A percentile compares a stretch with the other conserved stretches of the same genome.
Evolutionary conservation across 2,113 vertebrate species (phyloP).

Genomic region (Leucoraja erinaceus): DNA sequence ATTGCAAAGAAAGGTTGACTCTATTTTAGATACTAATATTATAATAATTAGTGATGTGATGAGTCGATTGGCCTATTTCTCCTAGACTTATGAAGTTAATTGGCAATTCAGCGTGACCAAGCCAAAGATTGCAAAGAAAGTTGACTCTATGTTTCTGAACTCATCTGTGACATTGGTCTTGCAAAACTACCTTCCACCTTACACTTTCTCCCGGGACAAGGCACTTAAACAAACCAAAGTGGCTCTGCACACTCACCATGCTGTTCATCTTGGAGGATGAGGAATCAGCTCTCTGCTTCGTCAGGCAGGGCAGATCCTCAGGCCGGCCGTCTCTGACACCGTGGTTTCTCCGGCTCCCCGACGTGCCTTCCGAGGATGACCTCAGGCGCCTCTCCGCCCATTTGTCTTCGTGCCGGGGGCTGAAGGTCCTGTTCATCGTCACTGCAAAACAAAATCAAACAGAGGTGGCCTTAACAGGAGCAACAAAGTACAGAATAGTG

Average conservation of each 20-base stretch:
- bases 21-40: no score
- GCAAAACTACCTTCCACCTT: not conserved
- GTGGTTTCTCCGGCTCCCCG: conserved; percentile 72
- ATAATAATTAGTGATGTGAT: no score
- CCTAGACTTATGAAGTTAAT: no score
- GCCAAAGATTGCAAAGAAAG: no score
- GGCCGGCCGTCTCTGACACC: conserved; percentile 71
- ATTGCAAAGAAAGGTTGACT: no score
- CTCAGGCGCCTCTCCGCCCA: conserved; percentile 78
- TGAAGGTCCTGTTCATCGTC: conserved; percentile 45
- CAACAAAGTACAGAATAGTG: no score
- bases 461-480: no score
- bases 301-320: conserved; percentile 65
- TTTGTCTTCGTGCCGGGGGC: conserved; percentile 79
- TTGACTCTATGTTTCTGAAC: no score
- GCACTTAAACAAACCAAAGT: not conserved
- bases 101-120: no score
- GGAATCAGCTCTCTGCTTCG: conserved; percentile 77
- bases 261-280: conserved; percentile 95
- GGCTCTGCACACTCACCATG: conserved; percentile 67
- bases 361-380: conserved; percentile 90
- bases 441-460: conserved; percentile 11
- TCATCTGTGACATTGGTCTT: no score
- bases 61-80: no score
- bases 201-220: not conserved